A percentile compares a stretch with the other conserved stretches of the same genome.
Conservation (phyloP, 2,797 vertebrate genomes). For the Orestias chungarensis region DNA sequence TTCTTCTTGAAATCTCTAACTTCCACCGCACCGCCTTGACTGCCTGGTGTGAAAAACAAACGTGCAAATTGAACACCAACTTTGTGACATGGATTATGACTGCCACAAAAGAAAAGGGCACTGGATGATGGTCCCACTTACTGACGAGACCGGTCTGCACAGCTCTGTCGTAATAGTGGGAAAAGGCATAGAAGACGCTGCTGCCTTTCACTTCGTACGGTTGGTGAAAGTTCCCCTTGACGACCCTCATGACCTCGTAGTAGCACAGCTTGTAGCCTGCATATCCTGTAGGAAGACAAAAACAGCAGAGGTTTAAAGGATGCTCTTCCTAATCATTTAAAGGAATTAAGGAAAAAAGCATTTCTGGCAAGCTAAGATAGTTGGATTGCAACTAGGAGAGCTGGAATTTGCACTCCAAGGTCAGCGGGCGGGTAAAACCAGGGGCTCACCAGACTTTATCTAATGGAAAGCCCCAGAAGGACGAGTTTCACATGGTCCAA, state of each 20-base stretch:
- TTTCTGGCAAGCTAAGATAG: constrained; percentile 29
- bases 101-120: constrained; percentile 32
- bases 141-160: constrained; percentile 92
- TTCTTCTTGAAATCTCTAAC: constrained; percentile 95
- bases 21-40: constrained; percentile 87
- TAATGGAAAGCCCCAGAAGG: constrained; percentile 70
- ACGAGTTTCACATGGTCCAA: constrained; percentile 60
- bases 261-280: constrained; percentile 95
- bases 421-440: constrained; percentile 42
- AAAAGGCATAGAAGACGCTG: constrained; percentile 96
- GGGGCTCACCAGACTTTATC: constrained; percentile 54
- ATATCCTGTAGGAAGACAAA: constrained; percentile 80
- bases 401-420: constrained; percentile 42
- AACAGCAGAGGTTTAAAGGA: constrained; percentile 9
- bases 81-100: constrained; percentile 48
- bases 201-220: constrained; percentile 89
- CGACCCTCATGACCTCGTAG: constrained; percentile 88
- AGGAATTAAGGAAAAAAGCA: constrained; percentile 24
- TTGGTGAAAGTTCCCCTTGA: constrained; percentile 91
- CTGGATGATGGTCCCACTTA: constrained; percentile 72
- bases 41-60: constrained; percentile 82
- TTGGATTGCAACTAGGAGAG: constrained; percentile 34
- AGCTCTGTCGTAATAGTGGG: constrained; percentile 95
- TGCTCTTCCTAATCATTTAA: constrained; percentile 4
- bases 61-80: constrained; percentile 38